Evolutionary conservation across 2,888 invertebrate species (phyloP), one percentile per base, ranked within the genome.

Genomic region (Erebia aethiops): DNA sequence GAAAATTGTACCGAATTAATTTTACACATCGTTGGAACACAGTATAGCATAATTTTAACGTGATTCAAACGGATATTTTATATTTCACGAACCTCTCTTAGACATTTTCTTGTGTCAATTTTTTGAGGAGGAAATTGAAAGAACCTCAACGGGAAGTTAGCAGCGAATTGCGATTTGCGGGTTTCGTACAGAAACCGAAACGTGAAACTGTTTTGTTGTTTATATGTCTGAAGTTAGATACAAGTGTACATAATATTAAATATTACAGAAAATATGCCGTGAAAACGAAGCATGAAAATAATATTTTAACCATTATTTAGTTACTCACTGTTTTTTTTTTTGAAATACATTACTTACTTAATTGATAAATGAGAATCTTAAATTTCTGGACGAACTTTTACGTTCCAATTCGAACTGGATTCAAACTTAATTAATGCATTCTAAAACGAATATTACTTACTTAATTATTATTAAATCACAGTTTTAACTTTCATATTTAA

Each of bases 41-140:
- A 52, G 62, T 84, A 83, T 77, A 67, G 75, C 73, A 77, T 82
- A 83, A 63, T 76, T 82, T 73, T 76, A 78, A 75, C 77, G 81
- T 81, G 92, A 93, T 92, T 89, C 82, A 82, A 86, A 85, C 77
- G 83, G 92, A 92, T 93, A 94, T 94, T 90, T 82, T 79, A 77
- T 77, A 81, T 78, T 83, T 90, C 87, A 93, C 93, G 91, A 91
- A 95, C 95, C 95, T 95, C 95, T 95, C 90, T 95, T 95, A 90
- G 95, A 95, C 95, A 95, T 95, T 94, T 94, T 94, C 93, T 94
- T 91, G 91, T 92, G 92, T 93, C 91, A 92, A 87, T 85, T 87
- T 89, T 86, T 86, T 83, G 83, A 77, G 87, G 87, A 91, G 89
- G 88, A 85, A 90, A 84, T 80, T 78, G 79, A 90, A 92, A 91